Base-by-base conservation (phyloP, 2,113 vertebrate species). In the Epinephelus moara region DNA sequence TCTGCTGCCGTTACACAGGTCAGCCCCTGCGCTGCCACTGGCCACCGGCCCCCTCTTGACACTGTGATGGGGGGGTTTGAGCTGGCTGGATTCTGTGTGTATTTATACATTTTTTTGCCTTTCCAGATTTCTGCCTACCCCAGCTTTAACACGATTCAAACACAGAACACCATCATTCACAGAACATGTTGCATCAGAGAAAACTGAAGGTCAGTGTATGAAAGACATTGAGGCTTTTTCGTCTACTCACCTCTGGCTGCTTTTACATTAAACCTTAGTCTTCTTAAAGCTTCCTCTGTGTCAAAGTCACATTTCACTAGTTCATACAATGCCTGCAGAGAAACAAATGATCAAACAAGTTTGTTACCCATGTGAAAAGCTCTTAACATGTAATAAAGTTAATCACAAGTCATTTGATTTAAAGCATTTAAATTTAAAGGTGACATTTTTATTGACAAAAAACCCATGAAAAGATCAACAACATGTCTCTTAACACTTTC, bases 291-390 rank as follows among this genome's bases (percentile, higher is more conserved):
- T 92, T 99, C 97, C 75, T 99, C 98, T 75, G 96, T 95, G 88
- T 99, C 97, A 95, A 98, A 99, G 90, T 95, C 97, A 94, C 98
- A 99, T 90, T 99, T 99, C 64, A 99, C 97, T 77, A 99, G 95
- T 81, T 99, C 98, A 91, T 98, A 99, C 13, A 99, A 93, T 0
- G 98, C 98, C 98, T 99, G 75, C 9, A 84, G 91, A 19, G 71
- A 92, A 37, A 66, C n/a, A 49, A 15, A 76, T 1, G 2, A 49
- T 40, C 33, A 0, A 18, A 30, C 17, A 55, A 5, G 5, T 56
- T 70, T 12, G 4, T 82, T 23, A 66, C 4, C 37, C 1, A 15
- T 13, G 4, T 25, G 18, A 15, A 45, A 42, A 60, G 57, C 5
- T 21, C 68, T n/a, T 52, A 14, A 53, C 30, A 47, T 7, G 17